These are phyloP conservation scores for Mimachlamys varia DNA, from an alignment of 2,888 invertebrate species.

Conservation along the genomic window DNA sequence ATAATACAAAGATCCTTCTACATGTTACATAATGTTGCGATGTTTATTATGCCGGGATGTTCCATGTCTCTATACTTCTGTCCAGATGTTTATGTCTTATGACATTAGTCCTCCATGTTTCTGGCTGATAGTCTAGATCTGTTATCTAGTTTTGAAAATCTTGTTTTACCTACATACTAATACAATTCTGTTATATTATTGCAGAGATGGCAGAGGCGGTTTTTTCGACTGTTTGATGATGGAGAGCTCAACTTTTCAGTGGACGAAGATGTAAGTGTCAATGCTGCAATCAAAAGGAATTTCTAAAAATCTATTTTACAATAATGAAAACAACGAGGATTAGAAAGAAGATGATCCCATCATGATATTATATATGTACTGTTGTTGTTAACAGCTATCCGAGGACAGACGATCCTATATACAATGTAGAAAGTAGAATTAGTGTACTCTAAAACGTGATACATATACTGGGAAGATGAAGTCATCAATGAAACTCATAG, in stretches of 20 bases:
- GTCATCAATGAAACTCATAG: not conserved
- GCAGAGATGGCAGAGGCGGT: constrained; percentile 99
- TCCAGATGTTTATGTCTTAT: not conserved
- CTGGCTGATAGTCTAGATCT: not conserved
- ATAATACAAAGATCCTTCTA: no score
- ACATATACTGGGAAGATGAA: not conserved
- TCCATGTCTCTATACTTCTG: no score
- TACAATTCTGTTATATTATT: constrained; percentile 42
- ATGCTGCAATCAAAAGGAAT: not conserved
- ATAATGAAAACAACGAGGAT: not conserved
- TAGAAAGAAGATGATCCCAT: no score
- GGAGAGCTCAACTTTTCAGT: constrained; percentile 98
- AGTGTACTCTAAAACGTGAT: no score
- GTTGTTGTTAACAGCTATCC: not conserved
- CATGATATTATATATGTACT: no score
- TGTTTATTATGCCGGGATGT: no score
- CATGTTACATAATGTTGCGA: no score
- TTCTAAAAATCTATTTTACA: not conserved
- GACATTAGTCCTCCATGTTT: no score
- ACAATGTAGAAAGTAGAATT: no score
- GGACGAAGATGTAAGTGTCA: constrained; percentile 96
- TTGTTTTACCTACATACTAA: not conserved
- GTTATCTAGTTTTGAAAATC: not conserved
- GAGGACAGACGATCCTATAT: not conserved
- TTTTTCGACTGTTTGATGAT: constrained; percentile 98